Evolutionary conservation across 2,888 invertebrate genomes (phyloP).

Genomic region (Eristalis arbustorum): DNA sequence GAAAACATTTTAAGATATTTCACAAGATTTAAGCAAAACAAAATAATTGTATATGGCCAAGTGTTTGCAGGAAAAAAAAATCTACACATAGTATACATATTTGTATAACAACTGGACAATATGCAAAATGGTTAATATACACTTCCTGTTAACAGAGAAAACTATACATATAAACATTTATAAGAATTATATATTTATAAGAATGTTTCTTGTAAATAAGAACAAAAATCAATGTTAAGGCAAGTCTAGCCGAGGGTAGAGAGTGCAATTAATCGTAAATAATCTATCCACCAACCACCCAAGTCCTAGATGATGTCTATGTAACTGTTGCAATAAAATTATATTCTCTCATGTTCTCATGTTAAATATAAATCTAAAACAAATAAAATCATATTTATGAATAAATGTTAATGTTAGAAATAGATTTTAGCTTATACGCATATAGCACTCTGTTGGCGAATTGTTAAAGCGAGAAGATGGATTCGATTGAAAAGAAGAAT

Average conservation of each 20-base stretch:
- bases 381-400: neutral
- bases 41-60: constrained; percentile 34
- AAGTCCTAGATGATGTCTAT: constrained; percentile 32
- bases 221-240: constrained; percentile 40
- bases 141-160: constrained; percentile 37
- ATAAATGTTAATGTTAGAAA: constrained; percentile 1
- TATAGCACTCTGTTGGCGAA: neutral
- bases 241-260: constrained; percentile 22
- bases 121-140: constrained; percentile 58
- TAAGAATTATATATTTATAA: constrained; percentile 27
- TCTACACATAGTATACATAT: constrained; percentile 62
- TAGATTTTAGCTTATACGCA: neutral
- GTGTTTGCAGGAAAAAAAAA: constrained; percentile 47
- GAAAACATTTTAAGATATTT: constrained; percentile 14
- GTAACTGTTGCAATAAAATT: constrained; percentile 57
- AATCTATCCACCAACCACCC: constrained; percentile 22
- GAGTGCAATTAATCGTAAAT: constrained; percentile 35
- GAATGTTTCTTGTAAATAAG: constrained; percentile 28
- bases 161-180: neutral
- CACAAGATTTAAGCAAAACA: neutral
- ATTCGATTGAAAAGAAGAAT: neutral
- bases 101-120: constrained; percentile 68
- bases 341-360: constrained; percentile 34
- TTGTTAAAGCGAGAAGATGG: neutral
- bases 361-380: constrained; percentile 2